Evolutionary conservation across 2,113 vertebrate genomes (phyloP), one percentile per base, ranked within the genome.

Genomic region (Elanus axillaris): DNA sequence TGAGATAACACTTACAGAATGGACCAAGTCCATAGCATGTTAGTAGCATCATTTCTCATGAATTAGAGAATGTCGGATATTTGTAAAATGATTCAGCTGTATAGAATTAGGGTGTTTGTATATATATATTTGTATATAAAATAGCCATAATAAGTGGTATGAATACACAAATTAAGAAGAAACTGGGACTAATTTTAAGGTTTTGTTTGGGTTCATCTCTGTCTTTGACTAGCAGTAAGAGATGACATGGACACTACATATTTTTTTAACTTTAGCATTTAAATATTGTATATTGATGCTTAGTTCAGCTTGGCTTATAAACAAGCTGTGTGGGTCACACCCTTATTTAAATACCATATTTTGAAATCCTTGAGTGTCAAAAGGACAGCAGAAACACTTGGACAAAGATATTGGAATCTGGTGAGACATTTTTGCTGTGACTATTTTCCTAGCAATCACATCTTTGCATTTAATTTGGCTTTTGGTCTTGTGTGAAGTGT

Each of bases 1-100:
- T 73, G 89, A 94, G 93, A 87, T 96, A 92, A 86, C 92, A 93
- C 82, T 75, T 93, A 90, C 82, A 92, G 94, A 94, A 96, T 86
- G 73, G 76, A 71, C 72, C 0, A 9, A 52, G 75, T 88, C 60
- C 50, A 47, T 7, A 45, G 29, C 43, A 34, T 90, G 64, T 87
- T 91, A 75, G 58, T 42, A 90, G 84, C 74, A 90, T 42, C 25
- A 68, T 56, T 91, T 85, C 62, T 82, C 42, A 38, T 40, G 60
- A 89, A 60, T 32, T 81, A 22, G 62, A 90, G 71, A 83, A 76
- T 69, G 45, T 1, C 66, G 68, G 11, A 42, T 82, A 59, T 45
- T 29, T 89, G 23, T 31, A 10, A n/a, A 27, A n/a, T 47, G 48
- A 48, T 94, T 90, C 77, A 82, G 53, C 36, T 63, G 23, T n/a